Percentiles rank a stretch among this genome's conserved stretches.
These are phyloP conservation scores for Nannospalax galili DNA, from an alignment of 2,113 vertebrate species.

Conservation along the genomic window DNA sequence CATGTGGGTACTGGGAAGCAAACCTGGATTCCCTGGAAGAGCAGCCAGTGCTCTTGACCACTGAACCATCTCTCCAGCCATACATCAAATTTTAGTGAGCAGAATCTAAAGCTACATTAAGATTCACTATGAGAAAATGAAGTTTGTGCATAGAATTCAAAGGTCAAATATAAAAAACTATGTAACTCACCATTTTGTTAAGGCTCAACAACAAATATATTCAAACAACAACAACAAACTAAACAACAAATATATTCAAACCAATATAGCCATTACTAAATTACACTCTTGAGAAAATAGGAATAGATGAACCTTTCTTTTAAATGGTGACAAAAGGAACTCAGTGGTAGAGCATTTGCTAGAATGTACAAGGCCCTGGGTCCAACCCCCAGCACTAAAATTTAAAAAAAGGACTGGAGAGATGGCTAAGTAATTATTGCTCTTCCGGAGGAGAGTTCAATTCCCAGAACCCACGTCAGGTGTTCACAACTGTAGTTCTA, in stretches of 20 bases:
- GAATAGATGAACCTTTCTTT: not conserved
- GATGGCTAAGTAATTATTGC: not conserved
- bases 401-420: not conserved
- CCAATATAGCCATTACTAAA: not conserved
- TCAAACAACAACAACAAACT: not conserved
- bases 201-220: not conserved
- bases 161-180: not conserved
- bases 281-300: slow-evolving; percentile 11
- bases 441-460: too few relatives aligned
- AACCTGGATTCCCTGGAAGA: too few relatives aligned
- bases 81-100: not conserved
- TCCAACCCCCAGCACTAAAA: not conserved
- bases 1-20: too few relatives aligned
- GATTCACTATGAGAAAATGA: not conserved
- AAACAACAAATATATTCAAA: not conserved
- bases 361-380: not conserved
- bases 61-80: too few relatives aligned
- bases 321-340: not conserved
- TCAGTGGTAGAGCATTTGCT: not conserved
- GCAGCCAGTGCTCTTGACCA: too few relatives aligned
- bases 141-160: not conserved
- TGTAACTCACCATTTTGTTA: not conserved
- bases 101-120: not conserved
- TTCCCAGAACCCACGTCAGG: too few relatives aligned
- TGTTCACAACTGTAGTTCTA: not conserved